phyloP scores from a whole-genome alignment of 2,888 invertebrate genomes.

The Parnassius mnemosyne region DNA sequence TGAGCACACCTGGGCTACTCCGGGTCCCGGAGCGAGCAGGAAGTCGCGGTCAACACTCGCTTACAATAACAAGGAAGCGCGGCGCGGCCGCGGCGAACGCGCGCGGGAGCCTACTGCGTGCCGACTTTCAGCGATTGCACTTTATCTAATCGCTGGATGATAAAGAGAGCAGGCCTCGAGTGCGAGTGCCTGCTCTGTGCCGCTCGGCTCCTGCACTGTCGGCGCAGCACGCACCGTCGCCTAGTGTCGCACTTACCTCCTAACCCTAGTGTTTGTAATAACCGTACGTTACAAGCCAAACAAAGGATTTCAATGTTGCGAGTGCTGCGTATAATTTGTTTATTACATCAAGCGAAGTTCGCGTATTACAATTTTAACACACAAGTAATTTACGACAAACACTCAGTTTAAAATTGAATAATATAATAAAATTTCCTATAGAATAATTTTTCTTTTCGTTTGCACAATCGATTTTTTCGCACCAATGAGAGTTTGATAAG shows the following conservation, averaged over 20 bases:
- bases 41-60: slow-evolving; percentile 33
- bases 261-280: background rate
- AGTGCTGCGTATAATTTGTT: too few relatives aligned
- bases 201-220: slow-evolving; percentile 1
- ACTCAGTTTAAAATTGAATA: too few relatives aligned
- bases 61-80: slow-evolving; percentile 41
- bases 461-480: too few relatives aligned
- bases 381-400: too few relatives aligned
- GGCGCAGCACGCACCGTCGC: slow-evolving; percentile 28
- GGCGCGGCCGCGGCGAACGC: slow-evolving; percentile 40
- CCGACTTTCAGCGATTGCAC: slow-evolving; percentile 49
- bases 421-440: too few relatives aligned
- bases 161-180: slow-evolving; percentile 45
- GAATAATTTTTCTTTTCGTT: too few relatives aligned
- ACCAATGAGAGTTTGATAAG: too few relatives aligned
- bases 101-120: slow-evolving; percentile 54
- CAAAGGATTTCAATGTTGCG: background rate
- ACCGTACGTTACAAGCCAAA: background rate
- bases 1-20: slow-evolving; percentile 22
- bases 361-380: too few relatives aligned
- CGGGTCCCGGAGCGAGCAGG: slow-evolving; percentile 15
- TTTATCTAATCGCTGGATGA: slow-evolving; percentile 70
- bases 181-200: slow-evolving; percentile 16
- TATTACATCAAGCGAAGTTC: too few relatives aligned
- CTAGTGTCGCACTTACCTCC: background rate